Evolutionary conservation across 2,888 invertebrate species (phyloP).

Genomic region (Lapara coniferarum): DNA sequence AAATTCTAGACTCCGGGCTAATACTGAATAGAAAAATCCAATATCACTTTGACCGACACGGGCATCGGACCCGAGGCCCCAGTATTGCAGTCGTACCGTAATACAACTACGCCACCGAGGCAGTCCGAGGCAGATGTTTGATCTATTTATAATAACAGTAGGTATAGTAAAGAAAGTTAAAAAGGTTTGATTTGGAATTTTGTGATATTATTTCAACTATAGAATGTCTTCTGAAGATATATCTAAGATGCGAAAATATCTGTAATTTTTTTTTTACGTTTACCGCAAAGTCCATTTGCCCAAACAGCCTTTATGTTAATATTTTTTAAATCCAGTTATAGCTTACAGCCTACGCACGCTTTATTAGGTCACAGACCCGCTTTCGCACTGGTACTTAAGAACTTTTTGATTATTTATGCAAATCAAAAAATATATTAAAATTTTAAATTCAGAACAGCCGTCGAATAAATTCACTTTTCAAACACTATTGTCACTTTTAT

Average conservation of each 20-base stretch:
- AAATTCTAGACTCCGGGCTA: too few relatives aligned
- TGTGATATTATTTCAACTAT: too few relatives aligned
- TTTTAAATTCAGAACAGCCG: not conserved
- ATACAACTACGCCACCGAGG: too few relatives aligned
- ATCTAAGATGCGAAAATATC: not conserved
- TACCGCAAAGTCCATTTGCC: not conserved
- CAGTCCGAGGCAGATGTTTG: too few relatives aligned
- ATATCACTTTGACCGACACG: too few relatives aligned
- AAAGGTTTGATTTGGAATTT: too few relatives aligned
- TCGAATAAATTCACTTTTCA: slow-evolving; percentile 2
- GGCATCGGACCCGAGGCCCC: too few relatives aligned
- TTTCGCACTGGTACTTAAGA: slow-evolving; percentile 4
- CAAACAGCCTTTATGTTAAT: not conserved
- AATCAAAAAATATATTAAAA: not conserved
- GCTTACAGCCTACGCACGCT: not conserved
- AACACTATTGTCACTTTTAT: slow-evolving; percentile 37
- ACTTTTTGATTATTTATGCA: slow-evolving; percentile 1
- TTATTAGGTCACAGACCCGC: not conserved
- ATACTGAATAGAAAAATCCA: too few relatives aligned
- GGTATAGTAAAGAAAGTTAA: too few relatives aligned
- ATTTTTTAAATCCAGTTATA: not conserved
- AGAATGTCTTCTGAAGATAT: too few relatives aligned
- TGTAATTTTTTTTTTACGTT: not conserved
- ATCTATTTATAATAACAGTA: too few relatives aligned
- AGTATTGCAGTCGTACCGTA: too few relatives aligned